Evolutionary conservation across 2,888 invertebrate genomes (phyloP).

Genomic region (Torymus aiolomorphi): DNA sequence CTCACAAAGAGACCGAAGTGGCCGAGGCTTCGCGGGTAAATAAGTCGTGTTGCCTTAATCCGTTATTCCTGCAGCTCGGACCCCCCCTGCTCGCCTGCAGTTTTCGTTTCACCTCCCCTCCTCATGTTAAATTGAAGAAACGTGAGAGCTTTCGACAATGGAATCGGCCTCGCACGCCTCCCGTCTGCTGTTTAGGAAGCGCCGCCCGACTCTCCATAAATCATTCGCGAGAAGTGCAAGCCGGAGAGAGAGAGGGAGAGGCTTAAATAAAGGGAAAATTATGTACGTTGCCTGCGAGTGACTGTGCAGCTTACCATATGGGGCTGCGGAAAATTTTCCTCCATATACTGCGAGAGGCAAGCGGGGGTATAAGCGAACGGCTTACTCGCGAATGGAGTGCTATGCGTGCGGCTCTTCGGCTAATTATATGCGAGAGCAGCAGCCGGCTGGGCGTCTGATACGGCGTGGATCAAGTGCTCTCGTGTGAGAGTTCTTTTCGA

Average conservation of each 20-base stretch:
- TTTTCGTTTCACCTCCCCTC: constrained; percentile 10
- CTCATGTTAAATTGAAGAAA: constrained; percentile 32
- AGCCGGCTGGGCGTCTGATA: too few relatives aligned
- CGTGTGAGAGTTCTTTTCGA: background rate
- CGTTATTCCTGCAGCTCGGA: background rate
- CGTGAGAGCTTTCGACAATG: constrained; percentile 47
- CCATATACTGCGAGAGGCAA: too few relatives aligned
- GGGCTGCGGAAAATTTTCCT: too few relatives aligned
- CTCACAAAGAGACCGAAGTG: too few relatives aligned
- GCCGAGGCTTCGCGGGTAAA: constrained; percentile 1
- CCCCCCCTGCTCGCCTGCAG: background rate
- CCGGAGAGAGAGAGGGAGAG: constrained; percentile 5
- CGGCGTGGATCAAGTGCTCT: too few relatives aligned
- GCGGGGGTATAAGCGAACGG: background rate
- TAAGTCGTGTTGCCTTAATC: constrained; percentile 8
- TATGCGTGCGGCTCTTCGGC: background rate
- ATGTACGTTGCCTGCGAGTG: constrained; percentile 60
- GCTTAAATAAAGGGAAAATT: constrained; percentile 65
- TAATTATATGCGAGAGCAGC: constrained; percentile 22
- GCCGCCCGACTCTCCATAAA: constrained; percentile 59
- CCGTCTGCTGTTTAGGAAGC: constrained; percentile 55
- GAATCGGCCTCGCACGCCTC: constrained; percentile 30
- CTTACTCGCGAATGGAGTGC: constrained; percentile 43
- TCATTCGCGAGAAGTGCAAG: constrained; percentile 56
- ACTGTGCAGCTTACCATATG: constrained; percentile 21